Evolutionary conservation across 2,113 vertebrate genomes (phyloP).

Genomic region (Proterorhinus semilunaris): DNA sequence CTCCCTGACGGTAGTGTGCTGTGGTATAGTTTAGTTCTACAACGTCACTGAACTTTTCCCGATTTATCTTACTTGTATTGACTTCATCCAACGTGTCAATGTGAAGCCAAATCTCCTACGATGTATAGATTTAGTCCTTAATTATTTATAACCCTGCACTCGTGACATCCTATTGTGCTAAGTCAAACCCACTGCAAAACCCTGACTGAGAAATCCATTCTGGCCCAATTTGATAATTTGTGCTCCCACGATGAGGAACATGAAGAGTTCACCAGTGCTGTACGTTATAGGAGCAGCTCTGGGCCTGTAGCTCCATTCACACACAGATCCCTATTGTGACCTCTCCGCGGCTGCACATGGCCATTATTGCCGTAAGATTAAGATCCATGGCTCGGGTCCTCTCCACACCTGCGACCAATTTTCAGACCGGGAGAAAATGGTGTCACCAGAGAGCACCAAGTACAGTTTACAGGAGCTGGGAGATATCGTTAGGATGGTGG

Average conservation of each 20-base stretch:
- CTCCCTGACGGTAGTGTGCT: background rate
- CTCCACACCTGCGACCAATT: constrained; percentile 64
- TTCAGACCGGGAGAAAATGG: constrained; percentile 33
- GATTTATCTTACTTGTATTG: constrained; percentile 10
- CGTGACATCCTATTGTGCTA: constrained; percentile 28
- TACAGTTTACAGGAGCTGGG: constrained; percentile 33
- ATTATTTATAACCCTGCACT: constrained; percentile 30
- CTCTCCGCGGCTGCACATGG: constrained; percentile 27
- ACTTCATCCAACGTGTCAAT: constrained; percentile 18
- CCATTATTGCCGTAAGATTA: constrained; percentile 60
- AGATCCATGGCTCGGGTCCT: constrained; percentile 57
- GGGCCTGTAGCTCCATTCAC: constrained; percentile 19
- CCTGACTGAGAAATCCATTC: constrained; percentile 17
- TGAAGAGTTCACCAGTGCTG: constrained; percentile 26
- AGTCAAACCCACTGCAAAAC: constrained; percentile 33
- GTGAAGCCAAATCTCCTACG: constrained; percentile 15
- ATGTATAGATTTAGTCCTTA: constrained; percentile 21
- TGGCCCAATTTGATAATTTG: constrained; percentile 24
- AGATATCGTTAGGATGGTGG: background rate
- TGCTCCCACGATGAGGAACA: constrained; percentile 32
- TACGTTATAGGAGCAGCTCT: constrained; percentile 7
- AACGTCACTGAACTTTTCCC: constrained; percentile 11
- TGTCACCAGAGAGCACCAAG: constrained; percentile 33
- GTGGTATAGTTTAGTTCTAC: background rate
- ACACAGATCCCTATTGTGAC: constrained; percentile 37